Conservation (phyloP, 2,113 vertebrate species). For the Pungitius pungitius region DNA sequence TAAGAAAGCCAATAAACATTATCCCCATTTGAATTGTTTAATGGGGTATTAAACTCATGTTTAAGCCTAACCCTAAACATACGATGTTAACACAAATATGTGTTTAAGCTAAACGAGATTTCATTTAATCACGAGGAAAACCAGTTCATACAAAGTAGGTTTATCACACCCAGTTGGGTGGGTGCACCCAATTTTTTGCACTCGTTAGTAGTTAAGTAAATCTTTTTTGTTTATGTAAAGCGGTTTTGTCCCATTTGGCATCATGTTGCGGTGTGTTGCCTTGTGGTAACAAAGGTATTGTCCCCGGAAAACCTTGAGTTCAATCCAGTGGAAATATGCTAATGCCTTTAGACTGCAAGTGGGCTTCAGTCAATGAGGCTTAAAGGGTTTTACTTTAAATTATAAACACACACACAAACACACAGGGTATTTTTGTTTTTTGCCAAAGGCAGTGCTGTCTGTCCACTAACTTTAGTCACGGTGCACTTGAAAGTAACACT, state of each 20-base stretch:
- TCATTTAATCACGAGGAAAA: neutral
- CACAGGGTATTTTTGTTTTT: conserved; percentile 48
- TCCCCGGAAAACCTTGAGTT: conserved; percentile 40
- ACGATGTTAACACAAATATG: neutral
- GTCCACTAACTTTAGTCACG: conserved; percentile 73
- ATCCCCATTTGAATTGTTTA: no score
- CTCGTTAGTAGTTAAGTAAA: neutral
- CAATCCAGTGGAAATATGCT: conserved; percentile 45
- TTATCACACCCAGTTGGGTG: neutral
- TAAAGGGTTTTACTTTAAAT: conserved; percentile 56
- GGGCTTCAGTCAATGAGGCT: conserved; percentile 58
- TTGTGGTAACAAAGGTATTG: conserved; percentile 4
- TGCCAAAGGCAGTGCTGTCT: conserved; percentile 58
- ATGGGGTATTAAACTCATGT: no score
- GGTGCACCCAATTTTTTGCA: neutral
- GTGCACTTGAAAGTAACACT: conserved; percentile 71
- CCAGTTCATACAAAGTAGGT: no score
- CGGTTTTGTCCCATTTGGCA: neutral
- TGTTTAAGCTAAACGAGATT: neutral
- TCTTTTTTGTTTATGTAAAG: neutral
- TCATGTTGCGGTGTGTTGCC: conserved; percentile 7
- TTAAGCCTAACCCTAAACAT: neutral
- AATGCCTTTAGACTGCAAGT: conserved; percentile 55
- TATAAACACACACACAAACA: conserved; percentile 18
- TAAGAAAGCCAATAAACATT: no score